Percentiles rank a stretch among this genome's conserved stretches.
Evolutionary conservation across 1,140 invertebrate genomes (phyloP).

Genomic region (Drosophila setifemur): DNA sequence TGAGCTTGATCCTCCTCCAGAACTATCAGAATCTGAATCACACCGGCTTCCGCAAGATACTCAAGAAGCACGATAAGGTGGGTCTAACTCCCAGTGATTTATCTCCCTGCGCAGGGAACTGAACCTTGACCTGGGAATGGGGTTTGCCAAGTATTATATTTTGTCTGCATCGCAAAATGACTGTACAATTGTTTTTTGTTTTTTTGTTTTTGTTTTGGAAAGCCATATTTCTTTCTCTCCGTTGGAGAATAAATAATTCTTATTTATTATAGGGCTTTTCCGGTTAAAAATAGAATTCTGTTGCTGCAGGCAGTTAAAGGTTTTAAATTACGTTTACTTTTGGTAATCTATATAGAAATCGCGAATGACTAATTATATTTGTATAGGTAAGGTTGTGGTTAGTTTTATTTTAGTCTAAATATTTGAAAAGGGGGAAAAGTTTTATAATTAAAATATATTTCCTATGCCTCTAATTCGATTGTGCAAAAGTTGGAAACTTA

Average conservation of each 20-base stretch:
- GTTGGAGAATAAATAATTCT: constrained; percentile 4
- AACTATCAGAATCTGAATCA: constrained; percentile 98
- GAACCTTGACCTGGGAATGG: constrained; percentile 11
- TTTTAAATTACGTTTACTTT: constrained; percentile 5
- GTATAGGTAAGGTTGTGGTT: background rate
- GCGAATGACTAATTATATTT: background rate
- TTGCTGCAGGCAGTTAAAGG: background rate
- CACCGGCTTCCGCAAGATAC: constrained; percentile 99
- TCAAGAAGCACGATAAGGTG: constrained; percentile 99
- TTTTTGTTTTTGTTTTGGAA: too few species aligned
- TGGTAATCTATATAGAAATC: background rate
- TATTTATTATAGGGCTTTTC: constrained; percentile 8
- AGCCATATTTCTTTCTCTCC: background rate
- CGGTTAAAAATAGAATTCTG: background rate
- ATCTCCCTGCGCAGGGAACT: constrained; percentile 13
- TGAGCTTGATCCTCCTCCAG: constrained; percentile 96
- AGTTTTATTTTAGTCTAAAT: background rate
- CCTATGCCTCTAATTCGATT: too few species aligned
- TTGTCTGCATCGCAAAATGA: background rate
- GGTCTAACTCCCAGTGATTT: too few species aligned
- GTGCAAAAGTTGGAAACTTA: too few species aligned
- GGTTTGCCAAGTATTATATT: background rate
- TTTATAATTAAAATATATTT: too few species aligned
- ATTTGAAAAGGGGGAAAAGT: too few species aligned
- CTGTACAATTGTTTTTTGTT: too few species aligned